Conservation (phyloP, 2,888 invertebrate genomes). For the Campoletis raptor region DNA sequence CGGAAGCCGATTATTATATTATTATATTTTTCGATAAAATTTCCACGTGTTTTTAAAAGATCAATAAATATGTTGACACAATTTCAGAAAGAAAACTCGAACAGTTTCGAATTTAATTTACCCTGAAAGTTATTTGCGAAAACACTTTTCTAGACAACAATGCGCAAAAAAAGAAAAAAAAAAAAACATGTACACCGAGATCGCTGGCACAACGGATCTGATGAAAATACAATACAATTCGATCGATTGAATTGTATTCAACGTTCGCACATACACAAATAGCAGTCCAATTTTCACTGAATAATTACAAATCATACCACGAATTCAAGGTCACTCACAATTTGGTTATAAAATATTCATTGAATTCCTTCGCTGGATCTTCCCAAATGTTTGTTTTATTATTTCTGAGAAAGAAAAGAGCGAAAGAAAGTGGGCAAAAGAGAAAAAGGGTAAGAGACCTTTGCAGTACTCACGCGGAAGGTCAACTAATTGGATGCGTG, state of each 20-base stretch:
- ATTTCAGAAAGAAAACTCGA: too few species aligned
- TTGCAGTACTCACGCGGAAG: not conserved
- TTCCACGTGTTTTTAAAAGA: too few species aligned
- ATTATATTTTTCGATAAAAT: too few species aligned
- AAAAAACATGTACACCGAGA: too few species aligned
- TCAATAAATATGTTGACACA: too few species aligned
- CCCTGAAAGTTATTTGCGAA: too few species aligned
- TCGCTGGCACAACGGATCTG: too few species aligned
- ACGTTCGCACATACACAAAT: not conserved
- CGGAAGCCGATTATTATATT: too few species aligned
- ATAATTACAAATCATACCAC: not conserved
- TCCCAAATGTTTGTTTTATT: not conserved
- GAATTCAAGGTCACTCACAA: not conserved
- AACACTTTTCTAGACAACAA: too few species aligned
- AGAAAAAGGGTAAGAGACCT: not conserved
- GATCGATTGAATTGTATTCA: not conserved
- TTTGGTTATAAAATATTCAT: not conserved
- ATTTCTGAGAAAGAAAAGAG: not conserved
- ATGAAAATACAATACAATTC: too few species aligned
- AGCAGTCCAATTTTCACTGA: not conserved
- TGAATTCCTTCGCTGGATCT: not conserved
- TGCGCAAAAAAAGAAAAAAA: too few species aligned
- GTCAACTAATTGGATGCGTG: constrained; percentile 25
- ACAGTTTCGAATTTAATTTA: too few species aligned
- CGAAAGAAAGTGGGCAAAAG: not conserved